Evolutionary conservation across 2,888 invertebrate genomes (phyloP).

Genomic region (Lysandra bellargus): DNA sequence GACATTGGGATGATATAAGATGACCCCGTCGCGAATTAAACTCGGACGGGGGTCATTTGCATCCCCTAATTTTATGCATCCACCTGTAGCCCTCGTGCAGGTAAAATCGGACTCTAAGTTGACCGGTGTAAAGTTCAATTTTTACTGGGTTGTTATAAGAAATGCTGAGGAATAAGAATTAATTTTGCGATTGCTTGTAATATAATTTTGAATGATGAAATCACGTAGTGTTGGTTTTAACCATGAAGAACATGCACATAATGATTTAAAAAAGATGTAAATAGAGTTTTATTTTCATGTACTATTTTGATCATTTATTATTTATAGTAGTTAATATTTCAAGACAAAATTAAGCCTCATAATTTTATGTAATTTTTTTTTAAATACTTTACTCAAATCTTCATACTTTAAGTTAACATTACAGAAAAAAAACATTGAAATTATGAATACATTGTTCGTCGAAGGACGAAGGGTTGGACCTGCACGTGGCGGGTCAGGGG

Average conservation of each 20-base stretch:
- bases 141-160: neutral
- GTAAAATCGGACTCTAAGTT: neutral
- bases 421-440: neutral
- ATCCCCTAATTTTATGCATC: constrained; percentile 14
- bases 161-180: neutral
- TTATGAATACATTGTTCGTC: neutral
- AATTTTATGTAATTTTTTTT: neutral
- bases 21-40: constrained; percentile 76
- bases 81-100: neutral
- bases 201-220: neutral
- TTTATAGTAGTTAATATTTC: neutral
- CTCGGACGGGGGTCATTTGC: constrained; percentile 43
- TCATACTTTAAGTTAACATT: neutral
- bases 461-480: neutral
- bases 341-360: neutral
- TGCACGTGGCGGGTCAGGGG: constrained; percentile 29
- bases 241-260: neutral
- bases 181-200: neutral
- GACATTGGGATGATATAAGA: constrained; percentile 66
- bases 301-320: neutral
- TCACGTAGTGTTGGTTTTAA: no score
- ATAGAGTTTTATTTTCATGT: neutral
- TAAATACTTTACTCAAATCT: neutral
- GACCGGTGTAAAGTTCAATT: neutral
- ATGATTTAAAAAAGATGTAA: neutral